A percentile compares a stretch with the other conserved stretches of the same genome.
Evolutionary conservation across 2,113 vertebrate species (phyloP).

Genomic region (Taxidea taxus): DNA sequence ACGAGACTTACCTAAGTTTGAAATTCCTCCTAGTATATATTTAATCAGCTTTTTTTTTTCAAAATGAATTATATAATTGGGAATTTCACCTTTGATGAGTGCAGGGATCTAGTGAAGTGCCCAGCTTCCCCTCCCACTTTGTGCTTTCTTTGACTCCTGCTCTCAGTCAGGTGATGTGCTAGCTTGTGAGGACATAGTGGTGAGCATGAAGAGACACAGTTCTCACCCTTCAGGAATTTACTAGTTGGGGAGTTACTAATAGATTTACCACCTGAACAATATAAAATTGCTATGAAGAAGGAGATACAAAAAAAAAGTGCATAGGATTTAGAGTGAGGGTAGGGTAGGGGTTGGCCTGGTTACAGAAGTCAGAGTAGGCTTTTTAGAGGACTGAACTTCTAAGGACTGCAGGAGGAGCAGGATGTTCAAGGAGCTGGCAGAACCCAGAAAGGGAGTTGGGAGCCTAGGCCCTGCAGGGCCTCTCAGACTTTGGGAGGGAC

Average conservation of each 20-base stretch:
- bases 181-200: not conserved
- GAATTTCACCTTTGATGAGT: not conserved
- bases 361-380: not conserved
- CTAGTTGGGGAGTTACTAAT: not conserved
- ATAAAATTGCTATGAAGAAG: not conserved
- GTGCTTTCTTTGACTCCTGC: not conserved
- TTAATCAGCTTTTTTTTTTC: not conserved
- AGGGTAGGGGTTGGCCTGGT: not conserved
- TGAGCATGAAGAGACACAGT: not conserved
- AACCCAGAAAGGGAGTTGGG: not conserved
- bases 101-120: not conserved
- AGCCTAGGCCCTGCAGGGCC: not conserved
- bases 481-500: not conserved
- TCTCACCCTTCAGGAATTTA: not conserved
- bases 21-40: not conserved
- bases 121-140: not conserved
- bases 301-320: not conserved
- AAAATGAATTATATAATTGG: not conserved
- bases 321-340: not conserved
- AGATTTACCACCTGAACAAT: not conserved
- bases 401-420: not conserved
- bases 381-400: not conserved
- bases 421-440: not conserved
- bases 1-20: not conserved
- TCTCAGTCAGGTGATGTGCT: not conserved